Percentiles rank a stretch among this genome's conserved stretches.
Evolutionary conservation across 1,140 invertebrate species (phyloP).

Genomic region (Pseudomyrmex concolor): DNA sequence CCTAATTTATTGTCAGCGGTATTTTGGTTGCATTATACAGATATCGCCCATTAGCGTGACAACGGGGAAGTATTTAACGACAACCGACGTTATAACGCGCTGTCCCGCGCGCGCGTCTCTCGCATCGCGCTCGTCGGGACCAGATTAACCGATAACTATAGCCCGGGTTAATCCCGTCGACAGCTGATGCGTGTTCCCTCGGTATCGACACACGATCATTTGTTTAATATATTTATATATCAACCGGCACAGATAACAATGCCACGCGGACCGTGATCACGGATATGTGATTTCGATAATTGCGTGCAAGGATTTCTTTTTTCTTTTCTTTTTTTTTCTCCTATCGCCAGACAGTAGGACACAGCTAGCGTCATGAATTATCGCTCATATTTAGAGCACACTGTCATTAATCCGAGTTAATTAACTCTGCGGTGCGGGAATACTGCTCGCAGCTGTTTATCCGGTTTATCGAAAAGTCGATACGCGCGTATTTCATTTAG

Average conservation of each 20-base stretch:
- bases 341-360: not conserved
- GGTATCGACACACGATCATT: constrained; percentile 27
- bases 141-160: constrained; percentile 54
- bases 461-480: constrained; percentile 71
- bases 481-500: constrained; percentile 60
- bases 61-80: constrained; percentile 71
- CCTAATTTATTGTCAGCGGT: constrained; percentile 82
- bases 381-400: constrained; percentile 62
- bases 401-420: constrained; percentile 65
- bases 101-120: constrained; percentile 37
- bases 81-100: constrained; percentile 59
- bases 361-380: constrained; percentile 57
- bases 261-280: too few species aligned
- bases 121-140: not conserved
- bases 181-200: not conserved
- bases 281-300: too few species aligned
- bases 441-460: constrained; percentile 64
- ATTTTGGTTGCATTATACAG: constrained; percentile 78
- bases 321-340: not conserved
- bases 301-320: too few species aligned
- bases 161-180: constrained; percentile 29
- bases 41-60: constrained; percentile 73
- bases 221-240: constrained; percentile 1
- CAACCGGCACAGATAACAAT: too few species aligned
- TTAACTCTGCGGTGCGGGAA: constrained; percentile 40